phyloP scores from a whole-genome alignment of 1,140 invertebrate genomes.

The Nixonia krombeini region DNA sequence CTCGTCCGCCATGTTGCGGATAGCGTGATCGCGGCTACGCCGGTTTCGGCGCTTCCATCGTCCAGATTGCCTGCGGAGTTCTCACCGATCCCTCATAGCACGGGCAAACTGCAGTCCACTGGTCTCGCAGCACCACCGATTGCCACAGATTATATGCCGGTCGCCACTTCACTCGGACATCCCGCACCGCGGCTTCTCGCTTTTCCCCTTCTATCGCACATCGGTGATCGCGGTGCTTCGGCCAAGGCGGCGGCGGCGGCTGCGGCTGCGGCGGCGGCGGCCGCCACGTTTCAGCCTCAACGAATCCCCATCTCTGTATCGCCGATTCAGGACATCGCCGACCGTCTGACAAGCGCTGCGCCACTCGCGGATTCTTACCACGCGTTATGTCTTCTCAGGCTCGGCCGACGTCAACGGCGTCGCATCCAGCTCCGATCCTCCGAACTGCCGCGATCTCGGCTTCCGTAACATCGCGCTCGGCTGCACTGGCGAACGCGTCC shows the following conservation, averaged over 20 bases:
- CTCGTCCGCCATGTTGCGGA: constrained; percentile 44
- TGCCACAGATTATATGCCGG: too few species aligned
- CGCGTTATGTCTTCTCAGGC: constrained; percentile 6
- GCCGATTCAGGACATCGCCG: background rate
- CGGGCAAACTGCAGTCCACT: too few species aligned
- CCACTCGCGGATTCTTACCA: too few species aligned
- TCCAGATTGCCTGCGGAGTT: too few species aligned
- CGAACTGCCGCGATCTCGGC: background rate
- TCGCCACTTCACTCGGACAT: too few species aligned
- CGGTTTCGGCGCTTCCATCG: too few species aligned
- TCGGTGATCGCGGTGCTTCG: background rate
- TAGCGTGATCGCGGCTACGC: constrained; percentile 17
- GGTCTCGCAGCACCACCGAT: too few species aligned
- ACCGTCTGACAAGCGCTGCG: too few species aligned
- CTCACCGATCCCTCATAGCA: too few species aligned
- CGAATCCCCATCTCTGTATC: constrained; percentile 4
- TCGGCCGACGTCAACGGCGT: background rate
- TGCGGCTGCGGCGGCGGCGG: constrained; percentile 1
- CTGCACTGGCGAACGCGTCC: too few species aligned
- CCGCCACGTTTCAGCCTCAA: constrained; percentile 3
- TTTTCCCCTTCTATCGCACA: too few species aligned
- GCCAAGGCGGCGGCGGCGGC: background rate
- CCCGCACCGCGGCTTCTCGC: too few species aligned
- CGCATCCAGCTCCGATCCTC: background rate
- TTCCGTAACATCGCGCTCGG: constrained; percentile 27